These are phyloP conservation scores for Trichomycterus rosablanca DNA, from an alignment of 2,113 vertebrate genomes.

Conservation along the genomic window DNA sequence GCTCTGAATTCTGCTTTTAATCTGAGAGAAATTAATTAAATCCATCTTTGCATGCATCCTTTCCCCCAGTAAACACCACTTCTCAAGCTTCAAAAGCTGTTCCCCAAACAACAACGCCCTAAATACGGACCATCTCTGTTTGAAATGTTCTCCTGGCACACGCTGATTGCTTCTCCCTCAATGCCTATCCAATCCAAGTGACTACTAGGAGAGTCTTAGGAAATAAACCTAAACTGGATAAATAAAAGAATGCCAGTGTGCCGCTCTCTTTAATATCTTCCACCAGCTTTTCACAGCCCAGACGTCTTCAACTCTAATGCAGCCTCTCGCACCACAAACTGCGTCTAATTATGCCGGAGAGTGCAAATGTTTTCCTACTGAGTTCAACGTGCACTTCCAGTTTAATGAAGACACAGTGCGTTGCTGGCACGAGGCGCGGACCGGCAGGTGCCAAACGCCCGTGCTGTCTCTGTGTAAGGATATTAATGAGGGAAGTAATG, in stretches of 20 bases:
- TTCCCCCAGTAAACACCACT: background rate
- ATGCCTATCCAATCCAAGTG: background rate
- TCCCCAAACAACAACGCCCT: background rate
- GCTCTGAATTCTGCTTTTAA: background rate
- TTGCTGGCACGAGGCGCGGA: conserved; percentile 42
- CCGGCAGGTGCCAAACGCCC: conserved; percentile 51
- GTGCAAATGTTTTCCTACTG: conserved; percentile 62
- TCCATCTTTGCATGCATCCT: background rate
- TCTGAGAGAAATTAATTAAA: background rate
- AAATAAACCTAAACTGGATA: conserved; percentile 16
- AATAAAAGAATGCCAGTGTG: conserved; percentile 18
- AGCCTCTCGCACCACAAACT: conserved; percentile 44
- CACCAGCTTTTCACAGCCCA: conserved; percentile 6
- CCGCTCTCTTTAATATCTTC: background rate
- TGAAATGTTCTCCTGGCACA: background rate
- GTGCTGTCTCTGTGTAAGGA: conserved; percentile 5
- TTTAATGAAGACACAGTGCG: conserved; percentile 49
- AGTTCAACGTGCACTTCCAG: conserved; percentile 52
- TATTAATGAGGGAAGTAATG: conserved; percentile 22
- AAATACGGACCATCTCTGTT: conserved; percentile 8
- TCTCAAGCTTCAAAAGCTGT: background rate
- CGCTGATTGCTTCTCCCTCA: conserved; percentile 1
- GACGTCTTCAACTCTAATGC: conserved; percentile 49
- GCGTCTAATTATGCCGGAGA: conserved; percentile 52
- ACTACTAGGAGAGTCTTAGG: conserved; percentile 5